Base-by-base conservation (phyloP, 1,140 invertebrate species). In the Asobara japonica region DNA sequence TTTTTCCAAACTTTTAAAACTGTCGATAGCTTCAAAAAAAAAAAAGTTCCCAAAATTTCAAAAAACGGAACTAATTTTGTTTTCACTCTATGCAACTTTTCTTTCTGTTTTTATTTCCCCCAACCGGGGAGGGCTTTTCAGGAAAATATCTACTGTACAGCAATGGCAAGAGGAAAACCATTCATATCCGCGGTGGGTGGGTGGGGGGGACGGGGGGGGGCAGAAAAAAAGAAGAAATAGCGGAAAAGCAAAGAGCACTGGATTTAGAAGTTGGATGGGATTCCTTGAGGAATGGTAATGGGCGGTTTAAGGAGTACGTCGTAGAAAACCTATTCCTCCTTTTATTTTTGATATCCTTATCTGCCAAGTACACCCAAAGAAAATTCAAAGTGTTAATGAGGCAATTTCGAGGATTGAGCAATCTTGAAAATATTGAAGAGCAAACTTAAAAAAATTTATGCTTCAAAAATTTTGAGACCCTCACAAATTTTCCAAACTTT, bases 281-380 rank as follows among this genome's bases (percentile, higher is more conserved):
- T 48, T 16, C 27, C 65, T 62, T 67, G 65, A 72, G 61, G 65
- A 72, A 72, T 72, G 71, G 71, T 72, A 72, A 72, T 67, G 51
- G 48, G 29, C 27, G 51, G 64, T 33, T 67, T 61, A 64, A 20
- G 60, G 62, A 41, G 13, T 71, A 7, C 69, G 38, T 71, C 27
- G 16, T 62, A 22, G 16, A 60, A 30, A 33, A 61, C 20, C 22
- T 11, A 31, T 65, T 69, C 18, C n/a, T 3, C 20, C 41, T 18
- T 51, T 18, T 25, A 69, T 48, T 29, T 30, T 10, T 30, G n/a
- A 2, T 7, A 22, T 69, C 66, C 41, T 30, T 16, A 36, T 18
- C 22, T 38, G 16, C 25, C 16, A 10, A 27, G 30, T 20, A 11
- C 13, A 62, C 4, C 13, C 22, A 38, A 38, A 38, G 8, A 38